These are phyloP conservation scores for Parnassius orleans DNA, from an alignment of 2,888 invertebrate genomes.

Conservation along the genomic window DNA sequence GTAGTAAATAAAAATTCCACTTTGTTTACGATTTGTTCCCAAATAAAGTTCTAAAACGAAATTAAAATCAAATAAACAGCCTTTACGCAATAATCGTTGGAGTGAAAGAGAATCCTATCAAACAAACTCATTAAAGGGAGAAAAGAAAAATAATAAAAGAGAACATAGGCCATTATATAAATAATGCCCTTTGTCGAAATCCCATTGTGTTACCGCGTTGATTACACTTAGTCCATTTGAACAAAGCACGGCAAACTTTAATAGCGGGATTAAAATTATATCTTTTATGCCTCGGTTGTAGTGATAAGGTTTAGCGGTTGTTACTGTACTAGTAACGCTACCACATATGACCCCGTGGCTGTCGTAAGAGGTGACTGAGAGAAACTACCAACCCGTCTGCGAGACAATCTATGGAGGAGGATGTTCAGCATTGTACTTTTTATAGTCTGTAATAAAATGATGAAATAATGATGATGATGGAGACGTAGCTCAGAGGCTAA, in stretches of 20 bases:
- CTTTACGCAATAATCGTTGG: constrained; percentile 7
- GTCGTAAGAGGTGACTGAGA: too few species aligned
- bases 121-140: constrained; percentile 12
- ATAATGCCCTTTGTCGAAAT: constrained; percentile 18
- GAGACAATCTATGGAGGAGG: too few species aligned
- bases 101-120: constrained; percentile 5
- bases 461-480: too few species aligned
- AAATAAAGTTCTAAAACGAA: background rate
- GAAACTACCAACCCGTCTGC: too few species aligned
- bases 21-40: too few species aligned
- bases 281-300: background rate
- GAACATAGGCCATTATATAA: constrained; percentile 12
- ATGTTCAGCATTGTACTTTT: too few species aligned
- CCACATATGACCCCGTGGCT: too few species aligned
- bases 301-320: background rate
- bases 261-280: background rate
- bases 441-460: too few species aligned
- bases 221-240: constrained; percentile 10
- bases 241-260: constrained; percentile 4
- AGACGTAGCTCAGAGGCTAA: too few species aligned
- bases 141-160: constrained; percentile 14
- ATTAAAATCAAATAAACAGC: constrained; percentile 7
- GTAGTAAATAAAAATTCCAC: too few species aligned
- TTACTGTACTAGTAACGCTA: too few species aligned
- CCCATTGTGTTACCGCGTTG: constrained; percentile 1